Evolutionary conservation across 2,888 invertebrate species (phyloP).

Genomic region (Habroteleia sp.): DNA sequence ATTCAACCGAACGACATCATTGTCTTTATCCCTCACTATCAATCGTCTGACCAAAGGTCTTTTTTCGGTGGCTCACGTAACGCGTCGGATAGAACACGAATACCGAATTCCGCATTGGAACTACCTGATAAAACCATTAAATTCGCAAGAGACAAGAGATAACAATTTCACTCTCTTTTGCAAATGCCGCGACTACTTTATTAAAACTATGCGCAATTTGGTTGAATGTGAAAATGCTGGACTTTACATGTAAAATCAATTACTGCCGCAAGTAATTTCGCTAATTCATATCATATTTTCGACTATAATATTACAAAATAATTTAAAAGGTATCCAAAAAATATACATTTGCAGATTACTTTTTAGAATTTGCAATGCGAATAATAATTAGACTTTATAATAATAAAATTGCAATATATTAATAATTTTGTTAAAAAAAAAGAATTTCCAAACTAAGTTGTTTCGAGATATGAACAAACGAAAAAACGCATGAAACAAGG

Average conservation of each 20-base stretch:
- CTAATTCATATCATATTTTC: too few species aligned
- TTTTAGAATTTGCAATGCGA: too few species aligned
- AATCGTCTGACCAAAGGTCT: conserved; percentile 14
- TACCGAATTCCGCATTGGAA: conserved; percentile 1
- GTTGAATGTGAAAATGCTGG: not conserved
- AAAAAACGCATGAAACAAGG: too few species aligned
- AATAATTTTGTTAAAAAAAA: too few species aligned
- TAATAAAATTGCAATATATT: too few species aligned
- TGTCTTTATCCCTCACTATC: conserved; percentile 1
- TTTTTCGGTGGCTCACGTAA: not conserved
- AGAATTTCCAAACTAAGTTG: too few species aligned
- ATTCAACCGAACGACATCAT: not conserved
- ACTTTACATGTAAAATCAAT: not conserved
- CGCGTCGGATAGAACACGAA: not conserved
- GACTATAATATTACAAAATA: too few species aligned
- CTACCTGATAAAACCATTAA: not conserved
- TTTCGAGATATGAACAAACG: too few species aligned
- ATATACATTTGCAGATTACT: too few species aligned
- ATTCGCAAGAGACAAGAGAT: not conserved
- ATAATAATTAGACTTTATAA: too few species aligned
- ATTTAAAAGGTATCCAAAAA: too few species aligned
- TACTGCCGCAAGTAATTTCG: conserved; percentile 4
- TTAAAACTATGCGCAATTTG: not conserved
- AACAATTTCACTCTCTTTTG: not conserved
- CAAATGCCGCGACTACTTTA: not conserved